Evolutionary conservation across 2,113 vertebrate genomes (phyloP), one percentile per base, ranked within the genome.

Genomic region (Dinomys branickii): DNA sequence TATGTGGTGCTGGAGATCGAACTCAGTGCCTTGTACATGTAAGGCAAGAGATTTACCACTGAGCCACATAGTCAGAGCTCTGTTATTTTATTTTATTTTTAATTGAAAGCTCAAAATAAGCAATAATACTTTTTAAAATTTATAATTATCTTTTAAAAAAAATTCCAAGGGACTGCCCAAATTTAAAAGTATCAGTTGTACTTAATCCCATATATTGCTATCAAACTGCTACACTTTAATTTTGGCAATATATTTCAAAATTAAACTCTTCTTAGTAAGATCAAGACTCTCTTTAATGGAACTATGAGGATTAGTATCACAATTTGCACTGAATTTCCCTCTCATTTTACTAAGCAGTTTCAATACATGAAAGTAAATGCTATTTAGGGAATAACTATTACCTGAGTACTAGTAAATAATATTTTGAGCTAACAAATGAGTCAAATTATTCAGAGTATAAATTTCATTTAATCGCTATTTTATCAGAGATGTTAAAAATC

Each of bases 381-480:
- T 85, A 91, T 58, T 56, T 83, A 77, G 30, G 16, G 16, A 20
- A 85, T 26, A 28, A 83, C 2, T 82, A 44, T 69, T 85, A 77
- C 22, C 10, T 78, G 33, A 96, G 4, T 75, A 91, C 2, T 84
- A 87, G 85, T 56, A 88, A 82, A 82, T 44, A 83, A 1, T 44
- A 63, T 78, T 77, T 83, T 63, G 35, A 84, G 20, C 6, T 17
- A 47, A 87, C 6, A 61, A 38, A 71, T 47, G 7, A 96, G 28
- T 88, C 59, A 58, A 89, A 95, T 90, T 16, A 82, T 54, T 96
- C 54, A 33, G 2, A 1, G 10, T 50, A 44, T 81, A 90, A 85
- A 58, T 97, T 88, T 88, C 22, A 96, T 86, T 80, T 85, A 96
- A n/a, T 30, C 56, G 92, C 28, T 10, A 11, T 93, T 90, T 90